A percentile compares a stretch with the other conserved stretches of the same genome.
phyloP scores from a whole-genome alignment of 2,113 vertebrate genomes.

The Pteropus alecto region DNA sequence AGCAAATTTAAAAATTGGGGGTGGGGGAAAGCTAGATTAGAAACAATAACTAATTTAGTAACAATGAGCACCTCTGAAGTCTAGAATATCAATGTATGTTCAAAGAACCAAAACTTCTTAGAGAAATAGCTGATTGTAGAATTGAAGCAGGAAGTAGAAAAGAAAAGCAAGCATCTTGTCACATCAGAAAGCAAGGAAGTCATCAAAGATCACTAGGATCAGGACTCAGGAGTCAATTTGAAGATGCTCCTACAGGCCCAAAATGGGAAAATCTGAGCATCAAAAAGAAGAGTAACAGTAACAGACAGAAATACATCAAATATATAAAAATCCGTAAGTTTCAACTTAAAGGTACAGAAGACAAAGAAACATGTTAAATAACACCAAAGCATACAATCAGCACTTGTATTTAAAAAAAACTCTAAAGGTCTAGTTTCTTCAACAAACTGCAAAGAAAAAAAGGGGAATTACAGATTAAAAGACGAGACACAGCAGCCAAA shows the following conservation, averaged over 20 bases:
- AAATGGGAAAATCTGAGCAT: neutral
- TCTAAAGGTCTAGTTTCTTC: neutral
- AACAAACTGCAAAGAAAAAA: neutral
- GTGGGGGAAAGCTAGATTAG: neutral
- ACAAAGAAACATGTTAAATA: slow-evolving; percentile 5
- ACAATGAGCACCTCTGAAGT: neutral
- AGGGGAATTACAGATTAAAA: neutral
- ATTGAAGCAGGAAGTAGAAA: neutral
- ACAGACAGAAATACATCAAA: neutral
- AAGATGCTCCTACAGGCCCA: neutral
- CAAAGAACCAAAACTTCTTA: neutral
- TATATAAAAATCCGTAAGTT: neutral
- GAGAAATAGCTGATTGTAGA: neutral
- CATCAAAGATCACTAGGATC: neutral
- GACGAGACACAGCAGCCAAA: neutral
- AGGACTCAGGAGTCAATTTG: neutral
- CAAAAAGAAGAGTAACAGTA: neutral
- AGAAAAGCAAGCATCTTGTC: neutral
- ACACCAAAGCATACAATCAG: neutral
- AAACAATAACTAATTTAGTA: slow-evolving; percentile 28
- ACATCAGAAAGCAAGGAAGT: slow-evolving; percentile 5
- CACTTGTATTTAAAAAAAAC: neutral
- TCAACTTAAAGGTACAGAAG: neutral
- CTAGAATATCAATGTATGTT: neutral
- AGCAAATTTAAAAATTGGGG: slow-evolving; percentile 36